A percentile compares a stretch with the other conserved stretches of the same genome.
phyloP scores from a whole-genome alignment of 2,888 invertebrate genomes.

The Drosophila neonasuta region DNA sequence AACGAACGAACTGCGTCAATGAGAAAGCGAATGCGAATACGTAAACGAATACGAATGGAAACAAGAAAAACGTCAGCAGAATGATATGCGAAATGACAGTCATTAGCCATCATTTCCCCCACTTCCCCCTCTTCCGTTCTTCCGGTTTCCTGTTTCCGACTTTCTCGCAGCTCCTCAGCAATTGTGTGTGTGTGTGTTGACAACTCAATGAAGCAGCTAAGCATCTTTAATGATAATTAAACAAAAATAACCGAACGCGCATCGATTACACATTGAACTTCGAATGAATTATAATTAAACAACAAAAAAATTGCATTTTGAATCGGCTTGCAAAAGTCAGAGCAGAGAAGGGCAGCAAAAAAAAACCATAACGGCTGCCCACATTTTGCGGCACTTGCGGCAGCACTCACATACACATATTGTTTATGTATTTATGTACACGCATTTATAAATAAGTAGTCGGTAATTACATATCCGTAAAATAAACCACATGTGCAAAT shows the following conservation, averaged over 20 bases:
- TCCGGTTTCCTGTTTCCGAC: slow-evolving; percentile 5
- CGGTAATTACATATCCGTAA: slow-evolving; percentile 38
- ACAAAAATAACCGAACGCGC: neutral
- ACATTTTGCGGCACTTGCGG: slow-evolving; percentile 30
- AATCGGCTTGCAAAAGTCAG: slow-evolving; percentile 67
- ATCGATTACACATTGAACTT: slow-evolving; percentile 1
- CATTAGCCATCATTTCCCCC: slow-evolving; percentile 37
- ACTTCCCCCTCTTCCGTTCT: neutral
- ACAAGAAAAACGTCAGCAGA: slow-evolving; percentile 1
- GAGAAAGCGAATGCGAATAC: slow-evolving; percentile 1
- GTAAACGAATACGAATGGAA: neutral
- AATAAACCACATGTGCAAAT: slow-evolving; percentile 27
- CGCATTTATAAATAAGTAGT: slow-evolving; percentile 20
- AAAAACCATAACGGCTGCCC: slow-evolving; percentile 20
- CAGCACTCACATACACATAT: slow-evolving; percentile 6
- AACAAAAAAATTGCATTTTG: slow-evolving; percentile 39
- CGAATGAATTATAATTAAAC: slow-evolving; percentile 9
- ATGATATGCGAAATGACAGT: slow-evolving; percentile 39
- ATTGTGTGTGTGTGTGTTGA: slow-evolving; percentile 2
- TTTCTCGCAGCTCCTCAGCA: slow-evolving; percentile 9
- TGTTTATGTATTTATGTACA: slow-evolving; percentile 4
- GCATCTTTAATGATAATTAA: slow-evolving; percentile 6
- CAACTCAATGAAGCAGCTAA: slow-evolving; percentile 39
- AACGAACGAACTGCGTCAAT: neutral
- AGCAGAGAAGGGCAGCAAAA: slow-evolving; percentile 54